A percentile compares a stretch with the other conserved stretches of the same genome.
phyloP scores from a whole-genome alignment of 2,797 vertebrate species.

The Squalus acanthias region DNA sequence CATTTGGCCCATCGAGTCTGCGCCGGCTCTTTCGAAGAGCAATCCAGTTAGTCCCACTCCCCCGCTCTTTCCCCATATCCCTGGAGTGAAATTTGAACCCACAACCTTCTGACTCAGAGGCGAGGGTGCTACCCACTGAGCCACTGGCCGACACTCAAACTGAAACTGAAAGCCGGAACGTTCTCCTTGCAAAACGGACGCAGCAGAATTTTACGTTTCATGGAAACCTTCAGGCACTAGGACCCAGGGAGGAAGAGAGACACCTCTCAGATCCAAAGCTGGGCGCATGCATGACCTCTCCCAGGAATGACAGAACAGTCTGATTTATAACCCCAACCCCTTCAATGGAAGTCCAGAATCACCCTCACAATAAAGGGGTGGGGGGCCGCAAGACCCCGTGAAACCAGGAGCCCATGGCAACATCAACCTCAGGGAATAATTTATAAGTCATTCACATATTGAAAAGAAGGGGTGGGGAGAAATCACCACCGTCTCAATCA shows the following conservation, averaged over 20 bases:
- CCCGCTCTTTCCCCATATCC: too few species aligned
- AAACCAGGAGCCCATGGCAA: not conserved
- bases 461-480: not conserved
- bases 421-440: conserved; percentile 57
- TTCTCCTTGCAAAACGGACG: not conserved
- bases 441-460: conserved; percentile 49
- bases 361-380: not conserved
- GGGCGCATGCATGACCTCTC: not conserved
- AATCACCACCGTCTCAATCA: not conserved
- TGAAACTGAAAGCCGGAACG: not conserved
- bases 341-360: not conserved
- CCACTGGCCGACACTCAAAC: not conserved
- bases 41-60: too few species aligned
- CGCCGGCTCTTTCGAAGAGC: too few species aligned
- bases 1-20: too few species aligned
- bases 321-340: not conserved
- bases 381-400: not conserved
- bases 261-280: not conserved
- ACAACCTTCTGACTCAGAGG: not conserved
- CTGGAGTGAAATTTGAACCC: not conserved
- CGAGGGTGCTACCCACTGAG: not conserved
- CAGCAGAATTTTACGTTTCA: not conserved
- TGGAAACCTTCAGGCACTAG: not conserved
- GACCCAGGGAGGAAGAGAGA: conserved; percentile 47
- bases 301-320: not conserved